These are phyloP conservation scores for Phodopus roborovskii DNA, from an alignment of 2,113 vertebrate species.

Conservation along the genomic window DNA sequence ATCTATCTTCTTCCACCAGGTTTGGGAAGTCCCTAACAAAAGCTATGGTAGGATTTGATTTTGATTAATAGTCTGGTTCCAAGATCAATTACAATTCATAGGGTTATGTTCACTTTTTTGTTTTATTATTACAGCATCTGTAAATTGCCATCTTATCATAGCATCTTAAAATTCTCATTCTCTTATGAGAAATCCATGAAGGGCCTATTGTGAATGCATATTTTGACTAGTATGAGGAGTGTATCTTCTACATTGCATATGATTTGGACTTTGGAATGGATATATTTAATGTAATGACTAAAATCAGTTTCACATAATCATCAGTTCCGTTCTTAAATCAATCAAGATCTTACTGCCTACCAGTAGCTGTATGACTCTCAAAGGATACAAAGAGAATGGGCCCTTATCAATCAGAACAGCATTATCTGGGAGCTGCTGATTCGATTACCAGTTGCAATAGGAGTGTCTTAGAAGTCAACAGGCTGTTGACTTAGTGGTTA, in stretches of 20 bases:
- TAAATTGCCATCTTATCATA: not conserved
- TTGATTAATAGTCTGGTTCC: not conserved
- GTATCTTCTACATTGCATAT: not conserved
- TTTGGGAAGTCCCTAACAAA: not conserved
- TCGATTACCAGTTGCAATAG: not conserved
- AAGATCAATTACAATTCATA: not conserved
- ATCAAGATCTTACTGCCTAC: not conserved
- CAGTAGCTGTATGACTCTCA: not conserved
- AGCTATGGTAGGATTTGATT: not conserved
- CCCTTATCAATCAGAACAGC: not conserved
- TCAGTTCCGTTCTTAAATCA: not conserved
- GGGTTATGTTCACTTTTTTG: not conserved
- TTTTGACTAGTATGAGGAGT: not conserved
- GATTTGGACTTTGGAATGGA: not conserved
- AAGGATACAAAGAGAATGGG: not conserved
- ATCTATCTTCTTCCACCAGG: not conserved
- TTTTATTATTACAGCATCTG: not conserved
- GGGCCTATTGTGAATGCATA: not conserved
- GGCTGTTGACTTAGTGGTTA: not conserved
- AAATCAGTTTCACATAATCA: conserved; percentile 16
- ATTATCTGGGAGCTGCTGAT: not conserved
- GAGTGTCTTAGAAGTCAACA: not conserved
- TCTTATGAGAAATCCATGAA: not conserved
- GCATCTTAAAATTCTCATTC: not conserved
- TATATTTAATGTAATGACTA: not conserved